These are phyloP conservation scores for Nannoperca obscura DNA, from an alignment of 2,797 vertebrate genomes.

Conservation along the genomic window DNA sequence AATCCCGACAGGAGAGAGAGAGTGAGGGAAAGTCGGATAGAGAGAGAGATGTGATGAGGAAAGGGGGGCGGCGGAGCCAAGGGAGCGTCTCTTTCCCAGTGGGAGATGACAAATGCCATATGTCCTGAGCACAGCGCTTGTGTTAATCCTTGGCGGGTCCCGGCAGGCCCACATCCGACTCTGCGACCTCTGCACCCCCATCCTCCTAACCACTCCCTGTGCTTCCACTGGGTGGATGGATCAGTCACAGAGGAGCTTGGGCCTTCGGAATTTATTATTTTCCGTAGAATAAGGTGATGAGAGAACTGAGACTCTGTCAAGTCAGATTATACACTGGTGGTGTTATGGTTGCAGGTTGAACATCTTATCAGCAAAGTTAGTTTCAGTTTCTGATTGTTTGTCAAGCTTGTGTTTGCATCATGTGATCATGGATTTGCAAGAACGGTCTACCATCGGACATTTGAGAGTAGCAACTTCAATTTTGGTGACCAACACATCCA, in stretches of 20 bases:
- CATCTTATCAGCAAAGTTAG: neutral
- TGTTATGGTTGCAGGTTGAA: neutral
- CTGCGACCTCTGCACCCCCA: conserved; percentile 71
- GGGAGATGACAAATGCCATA: conserved; percentile 87
- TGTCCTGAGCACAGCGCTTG: conserved; percentile 83
- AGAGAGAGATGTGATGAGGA: conserved; percentile 61
- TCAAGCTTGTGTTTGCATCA: neutral
- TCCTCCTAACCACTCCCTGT: conserved; percentile 22
- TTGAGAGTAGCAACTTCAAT: neutral
- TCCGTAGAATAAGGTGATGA: neutral
- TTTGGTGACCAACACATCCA: neutral
- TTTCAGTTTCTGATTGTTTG: neutral
- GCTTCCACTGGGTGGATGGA: conserved; percentile 36
- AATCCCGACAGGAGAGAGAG: conserved; percentile 76
- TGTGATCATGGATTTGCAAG: neutral
- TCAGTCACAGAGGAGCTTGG: conserved; percentile 20
- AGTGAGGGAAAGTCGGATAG: conserved; percentile 64
- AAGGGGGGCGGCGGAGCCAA: conserved; percentile 43
- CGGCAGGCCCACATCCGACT: conserved; percentile 80
- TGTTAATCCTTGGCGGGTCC: conserved; percentile 82
- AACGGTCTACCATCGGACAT: neutral
- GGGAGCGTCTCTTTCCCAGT: conserved; percentile 79
- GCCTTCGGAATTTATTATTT: conserved; percentile 7
- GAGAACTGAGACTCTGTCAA: neutral
- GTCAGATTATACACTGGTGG: neutral